Conservation (phyloP, 2,113 vertebrate species). For the Triplophysa tibetana region DNA sequence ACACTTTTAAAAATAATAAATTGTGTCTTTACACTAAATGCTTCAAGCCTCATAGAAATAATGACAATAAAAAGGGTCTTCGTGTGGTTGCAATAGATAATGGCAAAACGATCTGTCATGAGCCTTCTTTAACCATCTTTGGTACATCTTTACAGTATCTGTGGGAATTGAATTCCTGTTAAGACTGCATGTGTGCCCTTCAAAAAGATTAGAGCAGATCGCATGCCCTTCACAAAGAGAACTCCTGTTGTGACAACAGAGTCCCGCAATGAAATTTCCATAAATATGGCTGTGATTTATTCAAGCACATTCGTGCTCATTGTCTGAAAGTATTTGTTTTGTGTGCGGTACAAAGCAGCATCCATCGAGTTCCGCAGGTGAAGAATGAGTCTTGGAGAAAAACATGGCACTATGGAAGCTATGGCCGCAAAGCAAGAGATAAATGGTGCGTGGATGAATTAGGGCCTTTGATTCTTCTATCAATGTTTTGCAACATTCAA, state of each 20-base stretch:
- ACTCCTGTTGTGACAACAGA: background rate
- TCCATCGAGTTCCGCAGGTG: conserved; percentile 1
- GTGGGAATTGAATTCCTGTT: background rate
- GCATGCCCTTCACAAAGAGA: background rate
- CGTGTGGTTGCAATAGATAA: conserved; percentile 27
- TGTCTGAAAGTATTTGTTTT: background rate
- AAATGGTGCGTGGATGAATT: background rate
- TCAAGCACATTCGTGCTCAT: background rate
- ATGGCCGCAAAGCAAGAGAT: background rate
- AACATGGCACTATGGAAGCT: background rate
- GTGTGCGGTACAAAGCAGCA: background rate
- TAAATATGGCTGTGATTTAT: conserved; percentile 2
- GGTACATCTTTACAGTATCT: background rate
- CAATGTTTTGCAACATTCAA: no score
- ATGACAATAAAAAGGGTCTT: conserved; percentile 9
- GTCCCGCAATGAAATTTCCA: background rate
- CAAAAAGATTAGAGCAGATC: background rate
- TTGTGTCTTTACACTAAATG: background rate
- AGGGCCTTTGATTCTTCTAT: no score
- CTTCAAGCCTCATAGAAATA: conserved; percentile 11
- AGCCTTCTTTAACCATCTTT: background rate
- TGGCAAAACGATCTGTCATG: background rate
- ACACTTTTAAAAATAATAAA: background rate
- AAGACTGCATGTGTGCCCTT: background rate
- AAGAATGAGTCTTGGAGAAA: background rate